Evolutionary conservation across 1,140 invertebrate species (phyloP), one percentile per base, ranked within the genome.

Genomic region (Drosophila oshimai): DNA sequence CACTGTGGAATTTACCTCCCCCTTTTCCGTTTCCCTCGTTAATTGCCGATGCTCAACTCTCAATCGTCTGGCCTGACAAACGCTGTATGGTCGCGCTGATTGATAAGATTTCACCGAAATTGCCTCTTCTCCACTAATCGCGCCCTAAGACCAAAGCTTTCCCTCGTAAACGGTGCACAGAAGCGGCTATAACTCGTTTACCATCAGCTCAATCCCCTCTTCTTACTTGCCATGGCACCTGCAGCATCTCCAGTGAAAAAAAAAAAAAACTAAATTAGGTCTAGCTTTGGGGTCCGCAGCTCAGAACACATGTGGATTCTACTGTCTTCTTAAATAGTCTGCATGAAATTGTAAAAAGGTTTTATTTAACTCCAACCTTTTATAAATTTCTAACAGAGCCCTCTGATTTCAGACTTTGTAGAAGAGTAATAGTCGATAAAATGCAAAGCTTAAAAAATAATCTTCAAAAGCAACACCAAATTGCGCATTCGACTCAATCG

Each of bases 41-140:
- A 60, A 60, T 60, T 62, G 36, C 10, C 58, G 53, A 60, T 60
- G 58, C 58, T 62, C 24, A 31, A 34, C 18, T 44, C 41, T 46
- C 15, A 22, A n/a, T 15, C 33, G 24, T 33, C 20, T 3, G 4
- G 10, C 10, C 4, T 1, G 7, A n/a, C n/a, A 5, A 39, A n/a
- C 17, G 36, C 18, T 20, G 42, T 12, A 31, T 29, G 45, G 12
- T 47, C n/a, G 18, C 44, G 33, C 58, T 50, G 44, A 65, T 67
- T 67, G 81, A 86, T 86, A 88, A 77, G 68, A 74, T 83, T 86
- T 86, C 81, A 70, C 83, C 65, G 33, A 60, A 77, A 50, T 76
- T 49, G 41, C 4, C 33, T 50, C 53, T 47, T 44, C 42, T 55
- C 9, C 24, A 22, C 37, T 62, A 53, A 75, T 81, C 68, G 75